Evolutionary conservation across 2,888 invertebrate species (phyloP).

Genomic region (Lasioglossum pauxillum): DNA sequence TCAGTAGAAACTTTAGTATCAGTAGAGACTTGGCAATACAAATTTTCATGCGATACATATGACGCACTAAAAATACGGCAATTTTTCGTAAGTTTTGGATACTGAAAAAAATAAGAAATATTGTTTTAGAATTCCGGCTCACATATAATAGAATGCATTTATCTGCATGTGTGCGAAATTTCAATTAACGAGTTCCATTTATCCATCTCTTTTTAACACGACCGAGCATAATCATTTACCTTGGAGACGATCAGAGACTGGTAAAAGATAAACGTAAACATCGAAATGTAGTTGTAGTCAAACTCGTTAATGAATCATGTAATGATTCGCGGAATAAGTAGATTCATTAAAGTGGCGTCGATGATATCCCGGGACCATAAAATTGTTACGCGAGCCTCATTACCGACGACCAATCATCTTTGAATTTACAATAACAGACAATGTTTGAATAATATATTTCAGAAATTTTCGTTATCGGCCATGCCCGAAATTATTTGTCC

Average conservation of each 20-base stretch:
- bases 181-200: not conserved
- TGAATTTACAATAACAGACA: not conserved
- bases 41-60: not conserved
- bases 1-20: not conserved
- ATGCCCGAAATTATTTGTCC: not conserved
- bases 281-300: not conserved
- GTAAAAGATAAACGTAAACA: not conserved
- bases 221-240: not conserved
- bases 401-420: not conserved
- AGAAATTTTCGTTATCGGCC: not conserved
- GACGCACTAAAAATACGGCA: not conserved
- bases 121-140: too few species aligned
- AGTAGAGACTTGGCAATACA: not conserved
- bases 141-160: not conserved
- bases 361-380: not conserved
- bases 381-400: not conserved
- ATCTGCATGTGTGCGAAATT: not conserved
- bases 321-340: not conserved
- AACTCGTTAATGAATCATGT: not conserved
- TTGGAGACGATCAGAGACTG: not conserved
- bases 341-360: not conserved
- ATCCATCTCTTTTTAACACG: not conserved
- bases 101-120: too few species aligned
- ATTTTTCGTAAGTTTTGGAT: not conserved
- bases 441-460: not conserved